Percentiles rank a stretch among this genome's conserved stretches.
phyloP scores from a whole-genome alignment of 2,113 vertebrate species.

The Brachionichthys hirsutus region DNA sequence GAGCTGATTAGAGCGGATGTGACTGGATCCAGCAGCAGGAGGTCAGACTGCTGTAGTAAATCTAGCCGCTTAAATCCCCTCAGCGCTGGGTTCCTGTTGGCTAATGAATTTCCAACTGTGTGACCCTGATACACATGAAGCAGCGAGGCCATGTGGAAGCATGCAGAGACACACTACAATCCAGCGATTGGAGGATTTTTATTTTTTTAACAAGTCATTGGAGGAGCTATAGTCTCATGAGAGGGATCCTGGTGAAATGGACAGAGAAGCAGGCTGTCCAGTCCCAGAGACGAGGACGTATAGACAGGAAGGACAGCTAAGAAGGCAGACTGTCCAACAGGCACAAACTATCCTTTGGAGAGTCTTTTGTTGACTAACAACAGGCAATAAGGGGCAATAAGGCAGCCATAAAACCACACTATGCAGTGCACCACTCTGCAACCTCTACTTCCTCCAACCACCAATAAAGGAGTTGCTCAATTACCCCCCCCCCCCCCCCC shows the following conservation, averaged over 20 bases:
- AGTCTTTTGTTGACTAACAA: conserved; percentile 59
- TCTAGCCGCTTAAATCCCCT: conserved; percentile 53
- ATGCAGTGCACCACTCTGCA: conserved; percentile 24
- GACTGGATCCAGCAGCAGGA: conserved; percentile 47
- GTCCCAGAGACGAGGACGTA: neutral
- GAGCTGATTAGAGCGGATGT: conserved; percentile 33
- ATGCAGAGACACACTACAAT: neutral
- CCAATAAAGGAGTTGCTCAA: conserved; percentile 56
- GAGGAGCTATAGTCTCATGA: neutral
- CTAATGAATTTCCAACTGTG: conserved; percentile 54
- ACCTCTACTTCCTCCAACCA: conserved; percentile 53
- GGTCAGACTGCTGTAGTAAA: conserved; percentile 46
- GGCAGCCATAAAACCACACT: conserved; percentile 51
- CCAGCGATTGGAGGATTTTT: neutral
- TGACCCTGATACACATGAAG: conserved; percentile 11
- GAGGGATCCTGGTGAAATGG: neutral
- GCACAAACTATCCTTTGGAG: conserved; percentile 38
- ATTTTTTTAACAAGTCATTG: neutral
- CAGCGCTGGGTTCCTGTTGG: conserved; percentile 31
- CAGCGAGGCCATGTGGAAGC: conserved; percentile 9
- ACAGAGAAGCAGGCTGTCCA: neutral
- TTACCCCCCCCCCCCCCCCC: too few relatives aligned
- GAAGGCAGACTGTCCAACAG: conserved; percentile 27
- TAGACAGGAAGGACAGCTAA: conserved; percentile 41
- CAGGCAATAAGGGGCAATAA: conserved; percentile 58